A percentile compares a stretch with the other conserved stretches of the same genome.
Evolutionary conservation across 2,797 vertebrate species (phyloP).

Genomic region (Tapera naevia): DNA sequence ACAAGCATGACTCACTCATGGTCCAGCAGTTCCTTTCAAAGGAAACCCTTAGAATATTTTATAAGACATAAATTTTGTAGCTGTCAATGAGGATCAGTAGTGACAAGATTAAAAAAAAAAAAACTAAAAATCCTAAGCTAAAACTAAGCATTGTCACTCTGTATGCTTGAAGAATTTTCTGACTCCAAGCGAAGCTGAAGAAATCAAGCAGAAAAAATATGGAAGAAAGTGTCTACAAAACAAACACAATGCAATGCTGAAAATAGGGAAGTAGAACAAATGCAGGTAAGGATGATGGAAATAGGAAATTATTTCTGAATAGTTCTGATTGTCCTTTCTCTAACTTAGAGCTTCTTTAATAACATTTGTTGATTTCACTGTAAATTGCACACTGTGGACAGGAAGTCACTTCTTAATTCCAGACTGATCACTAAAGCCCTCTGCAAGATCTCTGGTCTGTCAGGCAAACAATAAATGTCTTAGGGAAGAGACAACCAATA

Average conservation of each 20-base stretch:
- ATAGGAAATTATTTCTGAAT: not conserved
- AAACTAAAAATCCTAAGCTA: not conserved
- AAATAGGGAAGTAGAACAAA: not conserved
- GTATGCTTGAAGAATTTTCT: not conserved
- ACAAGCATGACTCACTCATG: not conserved
- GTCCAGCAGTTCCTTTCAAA: not conserved
- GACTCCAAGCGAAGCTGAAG: not conserved
- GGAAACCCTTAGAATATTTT: not conserved
- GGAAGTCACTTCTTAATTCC: constrained; percentile 24
- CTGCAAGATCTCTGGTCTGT: not conserved
- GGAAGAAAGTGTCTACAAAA: not conserved
- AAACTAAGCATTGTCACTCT: not conserved
- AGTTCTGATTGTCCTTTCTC: not conserved
- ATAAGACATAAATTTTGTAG: not conserved
- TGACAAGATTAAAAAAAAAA: not conserved
- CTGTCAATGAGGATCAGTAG: not conserved
- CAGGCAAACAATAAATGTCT: not conserved
- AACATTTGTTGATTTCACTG: not conserved
- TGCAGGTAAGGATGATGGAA: not conserved
- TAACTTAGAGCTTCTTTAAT: not conserved
- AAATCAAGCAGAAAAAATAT: not conserved
- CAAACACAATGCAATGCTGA: not conserved
- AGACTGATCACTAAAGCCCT: not conserved
- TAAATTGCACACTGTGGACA: not conserved
- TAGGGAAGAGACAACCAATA: not conserved